Base-by-base conservation (phyloP, 2,797 vertebrate species). In the Paratrypauchen microcephalus region DNA sequence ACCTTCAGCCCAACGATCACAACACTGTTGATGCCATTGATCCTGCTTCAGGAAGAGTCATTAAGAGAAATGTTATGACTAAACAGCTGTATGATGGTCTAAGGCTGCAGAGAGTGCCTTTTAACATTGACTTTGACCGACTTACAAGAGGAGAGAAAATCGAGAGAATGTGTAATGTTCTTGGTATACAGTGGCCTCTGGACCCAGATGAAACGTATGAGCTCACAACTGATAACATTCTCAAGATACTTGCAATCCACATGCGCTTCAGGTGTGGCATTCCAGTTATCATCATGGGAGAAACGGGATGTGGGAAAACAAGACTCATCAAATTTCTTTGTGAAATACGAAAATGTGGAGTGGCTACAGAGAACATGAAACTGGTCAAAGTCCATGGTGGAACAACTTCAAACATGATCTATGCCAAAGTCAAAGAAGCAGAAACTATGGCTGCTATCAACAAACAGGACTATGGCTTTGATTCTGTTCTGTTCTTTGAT, bases 241-340 rank as follows among this genome's bases (percentile, higher is more conserved):
- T 99, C 1, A 99, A 99, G 82, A 97, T 99, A 67, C 75, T 99
- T 11, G 97, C 97, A 54, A 96, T 99, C 18, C 96, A 98, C 77
- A 99, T 99, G 98, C 91, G 98, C 0, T 97, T 99, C 88, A 93
- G 97, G 1, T 99, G 98, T 70, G 93, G 95, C 65, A 99, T 99
- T 68, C 98, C 98, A 0, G 97, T 99, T 5, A 93, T 99, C 48
- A 92, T 99, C 85, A 99, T 99, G 98, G 98, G 98, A 28, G 98
- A 99, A 84, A 99, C 98, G 0, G 98, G 98, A 26, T 99, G 97
- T 48, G 98, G 97, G 24, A 99, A 99, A 76, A 99, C 97, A 0
- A 93, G 97, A 55, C 95, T 99, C 59, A 93, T 99, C 41, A 96
- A 92, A 67, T 99, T 95, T 66, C 91, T 99, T 36, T 98, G 97